Evolutionary conservation across 2,113 vertebrate genomes (phyloP), one percentile per base, ranked within the genome.

Genomic region (Gadus chalcogrammus): DNA sequence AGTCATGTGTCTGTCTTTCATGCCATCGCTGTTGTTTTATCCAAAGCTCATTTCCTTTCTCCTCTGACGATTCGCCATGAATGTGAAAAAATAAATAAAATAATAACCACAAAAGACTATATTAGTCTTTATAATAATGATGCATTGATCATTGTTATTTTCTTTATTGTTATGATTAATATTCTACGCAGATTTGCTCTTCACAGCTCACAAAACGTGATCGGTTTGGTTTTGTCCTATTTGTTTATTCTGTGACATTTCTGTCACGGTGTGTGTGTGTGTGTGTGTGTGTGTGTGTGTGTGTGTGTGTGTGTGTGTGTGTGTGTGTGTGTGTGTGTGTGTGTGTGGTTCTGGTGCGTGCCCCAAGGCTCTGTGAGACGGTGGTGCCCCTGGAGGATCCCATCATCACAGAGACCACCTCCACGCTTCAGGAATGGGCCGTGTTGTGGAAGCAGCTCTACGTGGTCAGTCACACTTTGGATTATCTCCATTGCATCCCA

Each of bases 401-500:
- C 62, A 94, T 98, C 61, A 95, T 98, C 87, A 97, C 96, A 68
- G 97, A 99, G 88, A 96, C 96, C 82, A 98, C 97, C 85, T 90
- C 94, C 31, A 98, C 97, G 0, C 92, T 99, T 71, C 96, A 98
- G 88, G 97, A 99, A 93, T 99, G 97, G 97, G 93, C 95, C 0
- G 88, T 96, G 71, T 85, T 99, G 69, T 98, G 97, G 97, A 99
- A 98, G 81, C 95, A 99, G 86, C 93, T 99, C 15, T 99, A 96
- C 87, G 96, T 98, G 94, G 97, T 98, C 89, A 93, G 89, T 20
- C 69, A 58, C 55, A 58, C 55, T 17, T 4, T 9, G 42, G 6
- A 12, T 9, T 48, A 48, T 48, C 42, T 48, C 8, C 42, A 13
- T 48, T 48, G 42, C 12, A 9, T 48, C 42, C 42, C 42, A 13